Evolutionary conservation across 2,113 vertebrate species (phyloP).

Genomic region (Prinia subflava): DNA sequence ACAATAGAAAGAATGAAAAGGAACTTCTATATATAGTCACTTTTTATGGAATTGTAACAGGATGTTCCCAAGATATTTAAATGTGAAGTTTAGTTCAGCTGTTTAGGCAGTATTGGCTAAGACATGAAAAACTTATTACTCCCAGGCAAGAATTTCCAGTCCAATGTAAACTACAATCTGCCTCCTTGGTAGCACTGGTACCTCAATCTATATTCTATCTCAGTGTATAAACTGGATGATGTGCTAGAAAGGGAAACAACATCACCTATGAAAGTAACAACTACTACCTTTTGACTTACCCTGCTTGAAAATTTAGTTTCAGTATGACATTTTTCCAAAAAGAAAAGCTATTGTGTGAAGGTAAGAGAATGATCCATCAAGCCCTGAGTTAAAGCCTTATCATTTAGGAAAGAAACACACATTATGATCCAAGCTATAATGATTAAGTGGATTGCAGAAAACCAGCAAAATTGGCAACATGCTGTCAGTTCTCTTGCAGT

Average conservation of each 20-base stretch:
- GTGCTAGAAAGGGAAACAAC: accelerated
- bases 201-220: neutral
- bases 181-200: neutral
- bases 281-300: neutral
- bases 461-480: neutral
- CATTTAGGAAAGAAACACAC: neutral
- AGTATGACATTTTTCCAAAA: neutral
- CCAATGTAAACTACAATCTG: neutral
- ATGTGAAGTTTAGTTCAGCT: neutral
- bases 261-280: neutral
- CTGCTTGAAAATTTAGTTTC: neutral
- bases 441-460: neutral
- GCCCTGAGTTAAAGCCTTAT: neutral
- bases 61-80: neutral
- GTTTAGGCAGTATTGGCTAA: neutral
- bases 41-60: neutral
- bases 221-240: neutral
- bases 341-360: neutral
- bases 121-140: neutral
- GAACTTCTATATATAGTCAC: neutral
- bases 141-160: neutral
- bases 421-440: neutral
- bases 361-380: neutral
- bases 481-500: neutral
- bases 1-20: neutral